Base-by-base conservation (phyloP, 2,113 vertebrate genomes). In the Atractosteus spatula region DNA sequence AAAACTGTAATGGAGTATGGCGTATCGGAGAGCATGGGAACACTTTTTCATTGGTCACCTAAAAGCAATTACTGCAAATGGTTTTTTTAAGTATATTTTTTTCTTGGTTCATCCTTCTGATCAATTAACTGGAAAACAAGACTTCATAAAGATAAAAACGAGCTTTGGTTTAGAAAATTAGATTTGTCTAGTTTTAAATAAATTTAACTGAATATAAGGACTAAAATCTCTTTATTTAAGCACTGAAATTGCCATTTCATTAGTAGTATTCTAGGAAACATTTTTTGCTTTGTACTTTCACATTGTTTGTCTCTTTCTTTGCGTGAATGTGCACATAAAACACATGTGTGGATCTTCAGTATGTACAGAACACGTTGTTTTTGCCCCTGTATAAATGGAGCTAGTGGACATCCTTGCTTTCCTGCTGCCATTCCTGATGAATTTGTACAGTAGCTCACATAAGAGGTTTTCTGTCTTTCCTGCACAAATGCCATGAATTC, bases 1-100 rank as follows among this genome's bases (percentile, higher is more conserved):
- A 81, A 76, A 73, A 80, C 79, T 71, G 71, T 83, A 80, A 84
- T 86, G 80, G 83, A 68, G 79, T 76, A 78, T 75, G 67, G 70
- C 44, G 74, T 45, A 70, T 47, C 7, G 66, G 62, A 65, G 44
- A 44, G 47, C 10, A 69, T 57, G 66, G 66, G 71, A 65, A 64
- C 68, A 41, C 42, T 77, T 61, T 66, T 57, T 75, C 75, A 70
- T 61, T 7, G 10, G 73, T 81, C 77, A 79, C 70, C 77, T 80
- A 78, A 70, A 75, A 83, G 77, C 74, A 73, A 86, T 87, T 79
- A 79, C 76, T 54, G 76, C 76, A 80, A 69, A 54, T 69, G 81
- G 68, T 42, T 63, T 74, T 66, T 71, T 44, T 77, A 86, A 86
- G 84, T 84, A 79, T 81, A 57, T 57, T 16, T 70, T 68, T 71